A percentile compares a stretch with the other conserved stretches of the same genome.
Conservation (phyloP, 1,140 invertebrate species). For the Papilio glaucus region DNA sequence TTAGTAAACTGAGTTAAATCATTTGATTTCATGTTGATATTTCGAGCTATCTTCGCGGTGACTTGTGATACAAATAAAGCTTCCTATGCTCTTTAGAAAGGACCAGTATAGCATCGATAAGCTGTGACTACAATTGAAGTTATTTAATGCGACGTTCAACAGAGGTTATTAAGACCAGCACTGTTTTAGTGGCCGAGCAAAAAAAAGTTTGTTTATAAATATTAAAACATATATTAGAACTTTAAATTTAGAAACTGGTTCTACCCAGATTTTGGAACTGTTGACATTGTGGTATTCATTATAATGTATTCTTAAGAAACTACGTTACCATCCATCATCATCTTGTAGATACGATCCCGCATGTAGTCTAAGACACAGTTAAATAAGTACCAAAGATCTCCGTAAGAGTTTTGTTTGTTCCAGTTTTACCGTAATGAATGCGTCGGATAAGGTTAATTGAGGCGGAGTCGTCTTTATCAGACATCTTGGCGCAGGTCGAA, state of each 20-base stretch:
- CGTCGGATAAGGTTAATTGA: slow-evolving; percentile 72
- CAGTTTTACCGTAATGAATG: slow-evolving; percentile 77
- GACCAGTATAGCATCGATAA: no score
- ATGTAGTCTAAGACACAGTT: slow-evolving; percentile 57
- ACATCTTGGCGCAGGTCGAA: slow-evolving; percentile 57
- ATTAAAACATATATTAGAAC: no score
- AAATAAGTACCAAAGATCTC: slow-evolving; percentile 71
- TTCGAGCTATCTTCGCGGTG: neutral
- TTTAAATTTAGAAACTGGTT: no score
- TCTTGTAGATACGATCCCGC: neutral
- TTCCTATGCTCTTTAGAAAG: neutral
- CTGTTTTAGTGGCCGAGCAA: no score
- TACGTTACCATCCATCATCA: neutral
- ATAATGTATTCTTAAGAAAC: neutral
- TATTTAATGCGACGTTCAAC: no score
- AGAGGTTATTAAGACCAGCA: no score
- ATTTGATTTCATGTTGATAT: neutral
- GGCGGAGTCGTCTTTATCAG: slow-evolving; percentile 57
- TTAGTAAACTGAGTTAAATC: neutral
- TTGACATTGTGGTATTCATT: neutral
- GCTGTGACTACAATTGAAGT: no score
- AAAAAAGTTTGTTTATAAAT: no score
- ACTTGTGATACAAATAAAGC: neutral
- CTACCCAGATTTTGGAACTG: neutral
- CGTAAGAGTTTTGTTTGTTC: slow-evolving; percentile 73